Evolutionary conservation across 2,113 vertebrate species (phyloP).

Genomic region (Helogale parvula): DNA sequence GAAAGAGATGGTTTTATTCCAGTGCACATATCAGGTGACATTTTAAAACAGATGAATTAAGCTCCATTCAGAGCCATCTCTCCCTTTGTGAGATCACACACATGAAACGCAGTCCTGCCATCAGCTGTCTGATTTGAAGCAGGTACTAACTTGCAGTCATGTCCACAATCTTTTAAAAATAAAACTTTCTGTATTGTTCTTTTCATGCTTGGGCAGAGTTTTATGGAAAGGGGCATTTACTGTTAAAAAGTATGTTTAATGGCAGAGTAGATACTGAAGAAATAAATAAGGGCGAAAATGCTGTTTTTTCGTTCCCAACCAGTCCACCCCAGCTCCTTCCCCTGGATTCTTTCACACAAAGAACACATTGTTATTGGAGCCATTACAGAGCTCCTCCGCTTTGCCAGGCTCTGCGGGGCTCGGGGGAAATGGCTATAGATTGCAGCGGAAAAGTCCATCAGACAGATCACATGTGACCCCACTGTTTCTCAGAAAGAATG

Average conservation of each 20-base stretch:
- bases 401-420: conserved; percentile 90
- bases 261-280: conserved; percentile 91
- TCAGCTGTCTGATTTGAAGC: conserved; percentile 75
- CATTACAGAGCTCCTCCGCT: conserved; percentile 93
- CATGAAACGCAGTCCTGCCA: conserved; percentile 57
- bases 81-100: conserved; percentile 68
- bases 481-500: conserved; percentile 89
- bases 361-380: conserved; percentile 95
- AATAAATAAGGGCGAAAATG: conserved; percentile 89
- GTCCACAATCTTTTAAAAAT: conserved; percentile 81
- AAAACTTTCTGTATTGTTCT: conserved; percentile 85
- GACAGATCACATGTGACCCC: conserved; percentile 94
- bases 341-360: conserved; percentile 96
- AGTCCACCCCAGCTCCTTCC: conserved; percentile 91
- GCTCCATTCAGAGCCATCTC: conserved; percentile 48
- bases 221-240: conserved; percentile 87
- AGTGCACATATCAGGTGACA: conserved; percentile 31
- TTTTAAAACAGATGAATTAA: conserved; percentile 68
- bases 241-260: conserved; percentile 94
- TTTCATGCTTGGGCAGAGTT: conserved; percentile 89
- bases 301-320: conserved; percentile 86
- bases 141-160: conserved; percentile 82
- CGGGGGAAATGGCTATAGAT: conserved; percentile 95
- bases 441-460: conserved; percentile 94
- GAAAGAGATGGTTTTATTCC: not conserved